Percentiles rank a stretch among this genome's conserved stretches.
These are phyloP conservation scores for Octodon degus DNA, from an alignment of 2,113 vertebrate genomes.

Conservation along the genomic window DNA sequence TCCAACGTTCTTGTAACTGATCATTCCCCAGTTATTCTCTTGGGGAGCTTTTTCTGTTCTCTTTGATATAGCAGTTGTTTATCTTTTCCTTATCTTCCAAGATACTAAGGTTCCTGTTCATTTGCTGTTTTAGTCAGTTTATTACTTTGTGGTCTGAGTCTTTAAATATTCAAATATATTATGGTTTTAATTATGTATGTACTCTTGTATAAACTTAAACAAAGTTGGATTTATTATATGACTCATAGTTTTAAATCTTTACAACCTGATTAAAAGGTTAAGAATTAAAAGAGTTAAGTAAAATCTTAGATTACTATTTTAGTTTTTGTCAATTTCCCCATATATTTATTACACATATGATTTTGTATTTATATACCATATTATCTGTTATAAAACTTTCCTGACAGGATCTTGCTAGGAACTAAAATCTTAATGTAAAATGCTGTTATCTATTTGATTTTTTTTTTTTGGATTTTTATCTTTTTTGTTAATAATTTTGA, in stretches of 20 bases:
- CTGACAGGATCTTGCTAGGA: neutral
- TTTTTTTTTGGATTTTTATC: neutral
- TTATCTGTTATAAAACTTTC: neutral
- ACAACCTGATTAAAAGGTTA: neutral
- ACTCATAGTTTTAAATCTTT: neutral
- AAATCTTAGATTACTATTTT: neutral
- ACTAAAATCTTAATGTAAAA: neutral
- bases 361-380: neutral
- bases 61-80: slow-evolving; percentile 27
- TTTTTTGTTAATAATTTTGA: slow-evolving; percentile 18
- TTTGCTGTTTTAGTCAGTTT: neutral
- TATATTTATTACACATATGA: neutral
- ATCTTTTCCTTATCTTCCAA: neutral
- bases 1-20: neutral
- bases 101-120: neutral
- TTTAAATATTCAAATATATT: neutral
- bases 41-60: neutral
- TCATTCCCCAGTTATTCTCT: neutral
- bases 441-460: neutral
- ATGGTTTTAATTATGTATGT: neutral
- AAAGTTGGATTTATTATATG: neutral
- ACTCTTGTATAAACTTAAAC: neutral
- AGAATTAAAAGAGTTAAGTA: neutral
- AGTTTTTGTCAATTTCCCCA: neutral
- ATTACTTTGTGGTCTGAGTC: neutral